Evolutionary conservation across 2,888 invertebrate genomes (phyloP), one percentile per base, ranked within the genome.

Genomic region (Athetis lepigone): DNA sequence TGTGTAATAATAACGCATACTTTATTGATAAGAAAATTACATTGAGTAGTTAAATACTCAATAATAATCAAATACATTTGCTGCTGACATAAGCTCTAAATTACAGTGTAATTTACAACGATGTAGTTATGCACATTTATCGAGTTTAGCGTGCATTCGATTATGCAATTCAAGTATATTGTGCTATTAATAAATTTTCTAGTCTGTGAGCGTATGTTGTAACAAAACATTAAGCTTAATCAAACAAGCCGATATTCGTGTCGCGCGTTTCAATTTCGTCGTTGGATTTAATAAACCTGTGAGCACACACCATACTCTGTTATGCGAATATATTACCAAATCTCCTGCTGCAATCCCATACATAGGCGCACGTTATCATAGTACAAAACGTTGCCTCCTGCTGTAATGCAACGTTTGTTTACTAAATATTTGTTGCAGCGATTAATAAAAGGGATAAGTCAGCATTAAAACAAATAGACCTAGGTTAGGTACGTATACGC

Each of bases 211-310:
- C 65, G 40, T 68, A 60, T 47, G 39, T 54, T 56, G 46, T 56
- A 68, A 68, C 68, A 72, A 68, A 75, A 75, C 75, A 68, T 74
- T 60, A 65, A 46, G 40, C 58, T 60, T 62, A 58, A 58, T 54
- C 73, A 68, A 75, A 65, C 57, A 65, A 60, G 25, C 50, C 33
- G 50, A 62, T 66, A 58, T 47, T 54, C 65, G 49, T 77, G 61
- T 63, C 49, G 49, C 49, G 69, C 46, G 67, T 71, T 74, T 68
- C 62, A 65, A 68, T 71, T 65, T 68, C 57, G 36, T 50, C 49
- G 64, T 54, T 64, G 50, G 42, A 64, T 77, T 73, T 59, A 57
- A 62, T 74, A 61, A 70, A 66, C 75, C 58, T 72, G 43, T 67
- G 60, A 64, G 68, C 71, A 70, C 66, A 79, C 71, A 68, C 61